These are phyloP conservation scores for Trichonephila inaurata DNA, from an alignment of 1,140 invertebrate species.

Conservation along the genomic window DNA sequence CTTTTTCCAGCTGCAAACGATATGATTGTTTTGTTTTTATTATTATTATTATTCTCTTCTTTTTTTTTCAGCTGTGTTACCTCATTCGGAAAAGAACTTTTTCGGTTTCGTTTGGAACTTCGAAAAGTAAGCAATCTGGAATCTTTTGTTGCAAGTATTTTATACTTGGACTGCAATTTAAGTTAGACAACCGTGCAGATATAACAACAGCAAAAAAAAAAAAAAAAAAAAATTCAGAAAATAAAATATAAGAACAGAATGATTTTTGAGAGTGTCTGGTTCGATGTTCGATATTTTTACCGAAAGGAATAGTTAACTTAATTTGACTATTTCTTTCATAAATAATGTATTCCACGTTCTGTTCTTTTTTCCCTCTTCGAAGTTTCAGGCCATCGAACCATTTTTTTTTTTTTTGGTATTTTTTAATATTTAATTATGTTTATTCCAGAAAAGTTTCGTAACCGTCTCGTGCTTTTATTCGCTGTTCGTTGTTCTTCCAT, in stretches of 20 bases:
- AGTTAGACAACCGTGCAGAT: background rate
- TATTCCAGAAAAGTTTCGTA: too few relatives aligned
- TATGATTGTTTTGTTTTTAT: background rate
- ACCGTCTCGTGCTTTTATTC: too few relatives aligned
- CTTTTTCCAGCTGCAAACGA: conserved; percentile 6
- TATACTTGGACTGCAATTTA: background rate
- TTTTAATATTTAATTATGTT: conserved; percentile 2
- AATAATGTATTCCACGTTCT: background rate
- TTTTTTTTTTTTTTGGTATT: background rate
- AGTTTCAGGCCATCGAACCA: background rate
- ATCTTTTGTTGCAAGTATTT: background rate
- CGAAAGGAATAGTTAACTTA: background rate
- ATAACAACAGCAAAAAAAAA: background rate
- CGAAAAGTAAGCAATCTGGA: background rate
- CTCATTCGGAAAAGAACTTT: background rate
- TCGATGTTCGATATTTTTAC: conserved; percentile 17
- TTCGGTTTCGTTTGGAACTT: background rate
- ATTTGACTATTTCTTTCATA: background rate
- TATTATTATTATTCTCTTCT: background rate
- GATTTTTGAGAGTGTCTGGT: background rate
- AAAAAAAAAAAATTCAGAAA: background rate
- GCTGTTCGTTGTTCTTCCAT: too few relatives aligned
- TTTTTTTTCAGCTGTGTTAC: background rate
- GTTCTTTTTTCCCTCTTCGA: background rate
- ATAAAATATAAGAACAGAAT: background rate